Evolutionary conservation across 1,140 invertebrate genomes (phyloP).

Genomic region (Aphelinus atriplicis): DNA sequence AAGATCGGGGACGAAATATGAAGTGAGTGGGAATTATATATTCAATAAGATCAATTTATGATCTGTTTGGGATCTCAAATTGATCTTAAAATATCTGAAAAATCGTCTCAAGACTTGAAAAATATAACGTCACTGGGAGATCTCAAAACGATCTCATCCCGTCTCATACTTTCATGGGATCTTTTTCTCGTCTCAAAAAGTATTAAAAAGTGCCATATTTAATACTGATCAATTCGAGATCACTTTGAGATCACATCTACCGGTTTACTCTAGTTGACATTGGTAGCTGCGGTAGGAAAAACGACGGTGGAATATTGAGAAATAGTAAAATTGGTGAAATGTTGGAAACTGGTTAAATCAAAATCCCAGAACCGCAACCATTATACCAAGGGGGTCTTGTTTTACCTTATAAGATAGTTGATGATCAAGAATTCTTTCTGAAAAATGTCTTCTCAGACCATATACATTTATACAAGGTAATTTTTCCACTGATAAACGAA

Average conservation of each 20-base stretch:
- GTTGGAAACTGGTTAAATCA: conserved; percentile 42
- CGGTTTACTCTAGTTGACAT: not conserved
- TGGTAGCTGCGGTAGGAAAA: conserved; percentile 1
- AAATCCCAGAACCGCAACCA: conserved; percentile 44
- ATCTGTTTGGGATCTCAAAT: no score
- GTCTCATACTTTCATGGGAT: no score
- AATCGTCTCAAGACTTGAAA: no score
- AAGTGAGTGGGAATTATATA: no score
- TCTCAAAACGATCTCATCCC: no score
- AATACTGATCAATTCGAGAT: no score
- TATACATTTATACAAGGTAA: conserved; percentile 50
- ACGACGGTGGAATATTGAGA: conserved; percentile 15
- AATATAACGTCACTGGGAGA: no score
- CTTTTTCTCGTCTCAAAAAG: no score
- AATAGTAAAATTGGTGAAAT: conserved; percentile 51
- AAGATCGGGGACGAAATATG: no score
- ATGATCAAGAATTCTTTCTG: conserved; percentile 57
- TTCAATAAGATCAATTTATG: no score
- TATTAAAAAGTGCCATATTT: no score
- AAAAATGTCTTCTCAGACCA: conserved; percentile 53
- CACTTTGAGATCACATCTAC: not conserved
- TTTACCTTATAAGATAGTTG: conserved; percentile 52
- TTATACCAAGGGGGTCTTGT: conserved; percentile 43
- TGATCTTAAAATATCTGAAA: no score
- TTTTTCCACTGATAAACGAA: conserved; percentile 9